A percentile compares a stretch with the other conserved stretches of the same genome.
phyloP scores from a whole-genome alignment of 1,140 invertebrate genomes.

The Drosophila pseudoananassae region DNA sequence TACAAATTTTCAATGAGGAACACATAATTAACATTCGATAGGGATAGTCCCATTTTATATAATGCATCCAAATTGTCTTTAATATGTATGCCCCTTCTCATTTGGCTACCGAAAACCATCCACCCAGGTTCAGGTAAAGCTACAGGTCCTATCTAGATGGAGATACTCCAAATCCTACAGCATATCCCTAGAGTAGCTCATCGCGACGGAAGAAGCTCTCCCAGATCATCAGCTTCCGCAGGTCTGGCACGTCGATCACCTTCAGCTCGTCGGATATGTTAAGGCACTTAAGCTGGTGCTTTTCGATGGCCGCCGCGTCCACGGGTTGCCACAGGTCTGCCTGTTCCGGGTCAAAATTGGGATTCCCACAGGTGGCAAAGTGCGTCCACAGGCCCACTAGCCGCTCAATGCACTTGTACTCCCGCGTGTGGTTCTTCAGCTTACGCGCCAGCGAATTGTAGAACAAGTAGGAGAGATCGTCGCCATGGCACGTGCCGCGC shows the following conservation, averaged over 20 bases:
- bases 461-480: constrained; percentile 88
- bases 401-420: constrained; percentile 83
- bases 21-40: neutral
- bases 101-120: constrained; percentile 2
- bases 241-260: constrained; percentile 83
- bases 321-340: constrained; percentile 72
- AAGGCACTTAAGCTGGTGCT: constrained; percentile 83
- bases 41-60: neutral
- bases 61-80: neutral
- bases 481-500: constrained; percentile 86
- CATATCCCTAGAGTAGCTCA: constrained; percentile 61
- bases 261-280: constrained; percentile 84
- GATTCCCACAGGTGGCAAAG: constrained; percentile 84
- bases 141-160: constrained; percentile 14
- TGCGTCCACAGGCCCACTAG: constrained; percentile 84
- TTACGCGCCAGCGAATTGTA: constrained; percentile 84
- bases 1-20: neutral
- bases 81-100: too few species aligned
- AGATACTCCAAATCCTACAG: constrained; percentile 5
- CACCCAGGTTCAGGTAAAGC: constrained; percentile 22
- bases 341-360: constrained; percentile 78
- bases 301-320: constrained; percentile 53
- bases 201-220: constrained; percentile 78
- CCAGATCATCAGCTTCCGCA: constrained; percentile 84
- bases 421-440: constrained; percentile 77